Evolutionary conservation across 2,888 invertebrate species (phyloP).

Genomic region (Eurois occulta): DNA sequence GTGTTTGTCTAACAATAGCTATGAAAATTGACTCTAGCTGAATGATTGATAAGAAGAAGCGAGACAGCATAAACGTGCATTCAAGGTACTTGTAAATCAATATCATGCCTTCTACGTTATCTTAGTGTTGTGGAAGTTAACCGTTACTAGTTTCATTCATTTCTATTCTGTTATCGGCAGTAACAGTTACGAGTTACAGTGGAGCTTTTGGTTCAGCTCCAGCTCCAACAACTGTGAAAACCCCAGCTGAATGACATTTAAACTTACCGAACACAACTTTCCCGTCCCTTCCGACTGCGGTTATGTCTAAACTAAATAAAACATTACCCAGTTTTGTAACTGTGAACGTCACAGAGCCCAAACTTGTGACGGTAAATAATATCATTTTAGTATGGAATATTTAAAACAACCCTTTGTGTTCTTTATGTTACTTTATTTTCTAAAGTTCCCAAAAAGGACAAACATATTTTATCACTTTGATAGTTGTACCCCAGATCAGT

Average conservation of each 20-base stretch:
- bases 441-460: background rate
- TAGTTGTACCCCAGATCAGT: constrained; percentile 6
- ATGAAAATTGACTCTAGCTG: constrained; percentile 50
- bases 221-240: constrained; percentile 31
- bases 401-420: constrained; percentile 8
- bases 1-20: constrained; percentile 38
- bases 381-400: constrained; percentile 13
- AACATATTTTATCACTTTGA: constrained; percentile 17
- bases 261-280: constrained; percentile 32
- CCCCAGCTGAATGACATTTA: constrained; percentile 38
- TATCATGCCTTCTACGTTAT: constrained; percentile 47
- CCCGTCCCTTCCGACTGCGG: constrained; percentile 23
- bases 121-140: constrained; percentile 25
- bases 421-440: constrained; percentile 9
- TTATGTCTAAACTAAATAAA: constrained; percentile 38
- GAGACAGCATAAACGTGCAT: constrained; percentile 53
- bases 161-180: constrained; percentile 25
- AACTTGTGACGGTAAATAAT: constrained; percentile 14
- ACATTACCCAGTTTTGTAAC: constrained; percentile 32
- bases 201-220: constrained; percentile 23
- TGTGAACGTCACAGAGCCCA: constrained; percentile 21
- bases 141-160: constrained; percentile 34
- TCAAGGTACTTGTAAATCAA: constrained; percentile 53
- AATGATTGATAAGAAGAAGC: constrained; percentile 55
- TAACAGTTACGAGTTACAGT: constrained; percentile 10